A percentile compares a stretch with the other conserved stretches of the same genome.
These are phyloP conservation scores for Nomada hirtipes DNA, from an alignment of 2,888 invertebrate genomes.

Conservation along the genomic window DNA sequence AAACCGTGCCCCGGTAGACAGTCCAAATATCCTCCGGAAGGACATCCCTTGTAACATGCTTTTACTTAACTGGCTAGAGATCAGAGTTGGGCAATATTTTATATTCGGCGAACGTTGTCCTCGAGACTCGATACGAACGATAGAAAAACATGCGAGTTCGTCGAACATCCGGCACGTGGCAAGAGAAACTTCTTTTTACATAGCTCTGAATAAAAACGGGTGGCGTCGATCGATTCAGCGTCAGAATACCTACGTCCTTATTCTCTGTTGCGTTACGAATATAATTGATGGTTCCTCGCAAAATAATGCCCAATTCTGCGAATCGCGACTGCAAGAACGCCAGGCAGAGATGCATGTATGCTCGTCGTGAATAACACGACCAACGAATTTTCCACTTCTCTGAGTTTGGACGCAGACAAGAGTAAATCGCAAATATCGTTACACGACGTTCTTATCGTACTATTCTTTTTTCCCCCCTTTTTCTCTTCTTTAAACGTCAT, in stretches of 20 bases:
- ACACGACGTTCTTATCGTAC: slow-evolving; percentile 9
- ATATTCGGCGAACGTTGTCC: not conserved
- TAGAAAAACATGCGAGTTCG: not conserved
- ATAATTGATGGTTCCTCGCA: not conserved
- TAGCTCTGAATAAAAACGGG: no score
- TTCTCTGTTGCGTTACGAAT: not conserved
- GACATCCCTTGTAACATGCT: not conserved
- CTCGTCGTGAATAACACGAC: not conserved
- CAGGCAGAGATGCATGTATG: not conserved
- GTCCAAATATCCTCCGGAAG: slow-evolving; percentile 1
- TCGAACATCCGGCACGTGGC: not conserved
- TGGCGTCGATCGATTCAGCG: not conserved
- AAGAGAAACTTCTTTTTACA: not conserved
- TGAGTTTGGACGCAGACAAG: slow-evolving; percentile 19
- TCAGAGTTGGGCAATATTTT: slow-evolving; percentile 33
- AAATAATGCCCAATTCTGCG: slow-evolving; percentile 23
- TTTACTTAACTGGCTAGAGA: not conserved
- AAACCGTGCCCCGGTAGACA: slow-evolving; percentile 24
- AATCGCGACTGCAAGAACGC: not conserved
- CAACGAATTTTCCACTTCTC: not conserved
- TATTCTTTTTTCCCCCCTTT: not conserved
- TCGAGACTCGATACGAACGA: not conserved
- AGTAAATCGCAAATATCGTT: slow-evolving; percentile 38
- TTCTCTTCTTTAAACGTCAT: not conserved
- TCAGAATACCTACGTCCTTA: not conserved